Base-by-base conservation (phyloP, 2,888 invertebrate species). In the Alloscopus bannaensis region DNA sequence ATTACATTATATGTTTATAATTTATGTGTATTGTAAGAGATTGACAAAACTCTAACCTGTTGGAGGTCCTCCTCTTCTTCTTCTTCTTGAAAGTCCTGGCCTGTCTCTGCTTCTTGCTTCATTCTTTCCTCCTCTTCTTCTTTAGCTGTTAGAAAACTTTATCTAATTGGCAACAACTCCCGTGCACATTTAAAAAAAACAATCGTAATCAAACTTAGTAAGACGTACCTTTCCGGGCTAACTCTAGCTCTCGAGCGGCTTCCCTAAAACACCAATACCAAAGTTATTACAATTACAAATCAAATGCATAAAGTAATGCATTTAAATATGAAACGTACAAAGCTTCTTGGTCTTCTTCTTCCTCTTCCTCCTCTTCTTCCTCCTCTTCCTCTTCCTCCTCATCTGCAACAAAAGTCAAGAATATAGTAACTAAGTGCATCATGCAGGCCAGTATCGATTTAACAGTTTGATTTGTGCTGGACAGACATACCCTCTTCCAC, bases 291-390 rank as follows among this genome's bases (percentile, higher is more conserved):
- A n/a, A n/a, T n/a, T n/a, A n/a, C n/a, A n/a, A n/a, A n/a, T n/a
- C n/a, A n/a, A n/a, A n/a, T n/a, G n/a, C n/a, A n/a, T n/a, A n/a
- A n/a, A n/a, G n/a, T n/a, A n/a, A n/a, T n/a, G n/a, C n/a, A n/a
- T n/a, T n/a, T n/a, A n/a, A n/a, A n/a, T n/a, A n/a, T n/a, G n/a
- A n/a, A n/a, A n/a, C n/a, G 20, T 26, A 42, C 55, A 69, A 57
- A 26, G 52, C 47, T 31, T 68, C 78, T 70, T 57, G 71, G n/a
- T 50, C 71, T 16, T 79, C 79, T 0, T 65, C 72, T 20, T 66
- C 55, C 6, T 42, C 64, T 29, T 57, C 68, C 3, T 71, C 72
- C 24, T 70, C 75, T 1, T 75, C 81, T 26, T 60, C 69, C 13
- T 29, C 18, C 4, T 55, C 55, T 6, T 26, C 55, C 2, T 55